These are phyloP conservation scores for Plutella xylostella DNA, from an alignment of 2,888 invertebrate genomes.

Conservation along the genomic window DNA sequence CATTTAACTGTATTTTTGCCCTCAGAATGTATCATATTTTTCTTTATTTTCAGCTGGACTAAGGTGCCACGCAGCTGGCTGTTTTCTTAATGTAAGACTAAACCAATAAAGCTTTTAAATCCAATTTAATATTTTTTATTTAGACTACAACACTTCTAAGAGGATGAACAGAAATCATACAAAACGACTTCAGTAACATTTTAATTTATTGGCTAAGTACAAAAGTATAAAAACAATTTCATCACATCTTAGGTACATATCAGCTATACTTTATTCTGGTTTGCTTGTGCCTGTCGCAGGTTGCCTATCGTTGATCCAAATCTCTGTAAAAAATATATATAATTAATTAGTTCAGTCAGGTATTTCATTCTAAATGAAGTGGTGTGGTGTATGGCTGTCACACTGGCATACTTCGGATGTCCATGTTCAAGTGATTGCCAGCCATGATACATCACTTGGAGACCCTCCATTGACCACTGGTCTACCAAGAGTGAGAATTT, in stretches of 20 bases:
- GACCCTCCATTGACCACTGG: no score
- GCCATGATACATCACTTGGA: no score
- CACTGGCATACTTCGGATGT: no score
- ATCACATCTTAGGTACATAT: conserved; percentile 17
- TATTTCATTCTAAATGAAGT: no score
- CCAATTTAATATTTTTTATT: conserved; percentile 4
- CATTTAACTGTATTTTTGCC: not conserved
- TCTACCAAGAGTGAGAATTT: no score
- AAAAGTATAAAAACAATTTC: conserved; percentile 43
- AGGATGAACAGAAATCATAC: no score
- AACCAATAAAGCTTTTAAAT: conserved; percentile 13
- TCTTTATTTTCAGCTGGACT: conserved; percentile 73
- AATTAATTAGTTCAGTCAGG: no score
- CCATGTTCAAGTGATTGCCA: no score
- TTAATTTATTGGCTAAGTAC: conserved; percentile 29
- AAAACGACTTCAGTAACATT: conserved; percentile 10
- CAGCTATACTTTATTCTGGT: conserved; percentile 26
- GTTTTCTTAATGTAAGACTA: conserved; percentile 13
- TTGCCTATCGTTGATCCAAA: conserved; percentile 43
- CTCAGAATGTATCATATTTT: conserved; percentile 20
- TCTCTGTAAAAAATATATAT: conserved; percentile 58
- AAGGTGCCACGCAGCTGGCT: conserved; percentile 24
- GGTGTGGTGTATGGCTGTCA: no score
- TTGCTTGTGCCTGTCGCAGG: conserved; percentile 31
- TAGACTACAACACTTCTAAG: conserved; percentile 1